A percentile compares a stretch with the other conserved stretches of the same genome.
These are phyloP conservation scores for Euphysa ruthae DNA, from an alignment of 30 jellyfish, hydroid and myxozoan genomes.

Conservation along the genomic window DNA sequence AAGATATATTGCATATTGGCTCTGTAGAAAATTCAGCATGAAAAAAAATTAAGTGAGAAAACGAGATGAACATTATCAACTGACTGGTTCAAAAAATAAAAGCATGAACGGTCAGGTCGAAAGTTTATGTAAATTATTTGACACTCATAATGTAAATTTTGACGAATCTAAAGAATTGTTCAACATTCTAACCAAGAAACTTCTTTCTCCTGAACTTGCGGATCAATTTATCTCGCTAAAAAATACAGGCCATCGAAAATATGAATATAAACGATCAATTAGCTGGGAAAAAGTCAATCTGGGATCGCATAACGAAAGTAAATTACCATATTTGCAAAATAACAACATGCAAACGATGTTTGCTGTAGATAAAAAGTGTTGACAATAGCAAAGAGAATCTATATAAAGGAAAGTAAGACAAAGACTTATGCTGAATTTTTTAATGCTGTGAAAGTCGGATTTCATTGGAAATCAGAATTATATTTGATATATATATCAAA, in stretches of 20 bases:
- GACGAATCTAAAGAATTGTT: neutral
- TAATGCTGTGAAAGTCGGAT: no score
- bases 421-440: no score
- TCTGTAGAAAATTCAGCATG: no score
- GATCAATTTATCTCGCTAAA: neutral
- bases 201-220: neutral
- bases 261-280: neutral
- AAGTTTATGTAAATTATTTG: neutral
- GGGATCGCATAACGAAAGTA: neutral
- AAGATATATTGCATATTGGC: no score
- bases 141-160: neutral
- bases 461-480: no score
- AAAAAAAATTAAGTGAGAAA: no score
- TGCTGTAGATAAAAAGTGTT: neutral
- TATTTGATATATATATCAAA: no score
- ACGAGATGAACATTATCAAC: neutral
- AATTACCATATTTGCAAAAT: no score
- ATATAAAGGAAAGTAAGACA: no score
- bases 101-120: neutral
- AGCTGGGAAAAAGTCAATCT: neutral
- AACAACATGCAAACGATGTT: no score
- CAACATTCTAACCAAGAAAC: neutral
- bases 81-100: neutral
- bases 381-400: no score
- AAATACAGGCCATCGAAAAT: neutral